A percentile compares a stretch with the other conserved stretches of the same genome.
These are phyloP conservation scores for Therioaphis trifolii DNA, from an alignment of 2,888 invertebrate species.

Conservation along the genomic window DNA sequence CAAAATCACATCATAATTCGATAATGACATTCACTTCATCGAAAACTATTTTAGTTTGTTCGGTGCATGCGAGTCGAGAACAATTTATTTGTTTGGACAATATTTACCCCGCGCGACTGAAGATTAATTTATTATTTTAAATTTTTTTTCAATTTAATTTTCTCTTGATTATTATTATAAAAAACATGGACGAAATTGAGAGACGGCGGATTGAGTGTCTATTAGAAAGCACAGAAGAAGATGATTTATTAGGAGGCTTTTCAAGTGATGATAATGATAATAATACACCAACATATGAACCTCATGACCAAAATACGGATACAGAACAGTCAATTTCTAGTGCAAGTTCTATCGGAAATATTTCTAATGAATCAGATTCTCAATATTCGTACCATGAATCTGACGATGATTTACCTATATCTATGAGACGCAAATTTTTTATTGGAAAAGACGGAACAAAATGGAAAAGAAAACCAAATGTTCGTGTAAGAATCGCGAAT, in stretches of 20 bases:
- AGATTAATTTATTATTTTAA: background rate
- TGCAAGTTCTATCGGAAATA: conserved; percentile 16
- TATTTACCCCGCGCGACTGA: background rate
- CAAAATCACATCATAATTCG: conserved; percentile 4
- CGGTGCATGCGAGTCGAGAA: background rate
- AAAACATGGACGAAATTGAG: background rate
- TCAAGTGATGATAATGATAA: background rate
- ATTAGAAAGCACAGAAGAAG: background rate
- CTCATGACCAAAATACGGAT: conserved; percentile 1
- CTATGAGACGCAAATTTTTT: conserved; percentile 6
- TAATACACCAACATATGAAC: conserved; percentile 3
- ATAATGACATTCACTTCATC: background rate
- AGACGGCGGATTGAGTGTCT: background rate
- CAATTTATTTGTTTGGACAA: background rate
- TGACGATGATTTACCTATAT: conserved; percentile 6
- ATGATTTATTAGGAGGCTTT: background rate
- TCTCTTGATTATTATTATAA: too few species aligned
- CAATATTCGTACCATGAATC: background rate
- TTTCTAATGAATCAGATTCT: conserved; percentile 4
- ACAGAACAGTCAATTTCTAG: background rate
- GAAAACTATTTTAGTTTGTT: background rate
- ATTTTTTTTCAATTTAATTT: too few species aligned
- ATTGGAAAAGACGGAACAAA: background rate
- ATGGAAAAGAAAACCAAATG: too few species aligned
- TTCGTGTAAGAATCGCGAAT: too few species aligned